Evolutionary conservation across 2,888 invertebrate species (phyloP).

Genomic region (Xiphydria camelus): DNA sequence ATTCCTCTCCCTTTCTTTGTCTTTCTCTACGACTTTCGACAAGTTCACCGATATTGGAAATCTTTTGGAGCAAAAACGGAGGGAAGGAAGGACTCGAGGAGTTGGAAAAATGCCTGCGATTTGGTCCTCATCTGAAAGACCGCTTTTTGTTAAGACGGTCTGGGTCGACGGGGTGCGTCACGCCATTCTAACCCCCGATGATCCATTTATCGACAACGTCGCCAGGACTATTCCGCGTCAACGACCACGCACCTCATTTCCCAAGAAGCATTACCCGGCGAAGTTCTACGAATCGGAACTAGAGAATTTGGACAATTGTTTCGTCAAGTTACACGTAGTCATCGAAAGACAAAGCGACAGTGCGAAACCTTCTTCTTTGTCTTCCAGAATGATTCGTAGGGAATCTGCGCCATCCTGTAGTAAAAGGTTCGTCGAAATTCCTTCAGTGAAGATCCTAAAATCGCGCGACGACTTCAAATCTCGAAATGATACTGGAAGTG

Average conservation of each 20-base stretch:
- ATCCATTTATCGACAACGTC: slow-evolving; percentile 57
- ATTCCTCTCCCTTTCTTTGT: too few species aligned
- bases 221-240: slow-evolving; percentile 27
- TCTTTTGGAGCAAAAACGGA: too few species aligned
- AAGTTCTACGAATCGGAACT: slow-evolving; percentile 28
- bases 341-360: slow-evolving; percentile 29
- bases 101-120: slow-evolving; percentile 57
- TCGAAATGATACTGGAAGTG: neutral
- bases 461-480: too few species aligned
- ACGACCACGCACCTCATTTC: slow-evolving; percentile 32
- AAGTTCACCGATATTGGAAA: too few species aligned
- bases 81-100: slow-evolving; percentile 1
- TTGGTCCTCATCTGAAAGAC: slow-evolving; percentile 64
- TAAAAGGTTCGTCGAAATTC: neutral
- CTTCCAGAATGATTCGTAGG: slow-evolving; percentile 26
- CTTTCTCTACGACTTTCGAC: too few species aligned
- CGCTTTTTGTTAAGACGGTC: slow-evolving; percentile 62
- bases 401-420: slow-evolving; percentile 39
- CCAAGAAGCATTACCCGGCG: slow-evolving; percentile 30
- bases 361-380: slow-evolving; percentile 15
- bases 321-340: slow-evolving; percentile 43
- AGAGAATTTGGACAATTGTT: slow-evolving; percentile 38
- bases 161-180: slow-evolving; percentile 76
- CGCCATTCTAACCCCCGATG: slow-evolving; percentile 69
- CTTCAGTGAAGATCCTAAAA: too few species aligned